A percentile compares a stretch with the other conserved stretches of the same genome.
These are phyloP conservation scores for Pseudomyrmex concolor DNA, from an alignment of 1,140 invertebrate genomes.

Conservation along the genomic window DNA sequence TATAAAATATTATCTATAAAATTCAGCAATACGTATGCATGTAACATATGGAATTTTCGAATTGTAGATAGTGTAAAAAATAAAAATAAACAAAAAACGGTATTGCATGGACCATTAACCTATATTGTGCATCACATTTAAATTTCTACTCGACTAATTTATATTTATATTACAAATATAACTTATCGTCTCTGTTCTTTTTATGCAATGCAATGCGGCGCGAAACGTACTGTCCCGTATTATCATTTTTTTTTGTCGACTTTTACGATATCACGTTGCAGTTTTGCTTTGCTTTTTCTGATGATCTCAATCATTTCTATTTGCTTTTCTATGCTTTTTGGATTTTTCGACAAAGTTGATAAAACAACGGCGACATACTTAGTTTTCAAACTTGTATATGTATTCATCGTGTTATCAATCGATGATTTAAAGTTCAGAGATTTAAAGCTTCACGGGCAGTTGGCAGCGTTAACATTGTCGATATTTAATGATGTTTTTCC, in stretches of 20 bases:
- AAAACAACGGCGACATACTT: too few species aligned
- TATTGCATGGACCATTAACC: conserved; percentile 6
- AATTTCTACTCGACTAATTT: conserved; percentile 44
- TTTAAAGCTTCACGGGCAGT: too few species aligned
- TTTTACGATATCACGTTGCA: not conserved
- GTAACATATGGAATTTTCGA: conserved; percentile 25
- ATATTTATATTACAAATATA: conserved; percentile 42
- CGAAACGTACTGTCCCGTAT: not conserved
- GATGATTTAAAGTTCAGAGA: not conserved
- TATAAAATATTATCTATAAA: too few species aligned
- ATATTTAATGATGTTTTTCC: conserved; percentile 11
- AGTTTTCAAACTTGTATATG: too few species aligned
- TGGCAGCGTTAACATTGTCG: not conserved
- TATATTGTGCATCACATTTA: not conserved
- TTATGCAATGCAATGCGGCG: conserved; percentile 5
- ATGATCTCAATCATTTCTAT: not conserved
- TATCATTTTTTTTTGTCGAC: too few species aligned
- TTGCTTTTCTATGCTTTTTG: not conserved
- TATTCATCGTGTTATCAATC: not conserved
- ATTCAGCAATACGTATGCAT: not conserved
- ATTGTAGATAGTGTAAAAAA: conserved; percentile 10
- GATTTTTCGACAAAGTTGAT: not conserved
- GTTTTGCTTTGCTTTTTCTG: not conserved
- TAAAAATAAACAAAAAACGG: not conserved
- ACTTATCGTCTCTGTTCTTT: conserved; percentile 23